Evolutionary conservation across 2,888 invertebrate genomes (phyloP).

Genomic region (Schizotus pectinicornis): DNA sequence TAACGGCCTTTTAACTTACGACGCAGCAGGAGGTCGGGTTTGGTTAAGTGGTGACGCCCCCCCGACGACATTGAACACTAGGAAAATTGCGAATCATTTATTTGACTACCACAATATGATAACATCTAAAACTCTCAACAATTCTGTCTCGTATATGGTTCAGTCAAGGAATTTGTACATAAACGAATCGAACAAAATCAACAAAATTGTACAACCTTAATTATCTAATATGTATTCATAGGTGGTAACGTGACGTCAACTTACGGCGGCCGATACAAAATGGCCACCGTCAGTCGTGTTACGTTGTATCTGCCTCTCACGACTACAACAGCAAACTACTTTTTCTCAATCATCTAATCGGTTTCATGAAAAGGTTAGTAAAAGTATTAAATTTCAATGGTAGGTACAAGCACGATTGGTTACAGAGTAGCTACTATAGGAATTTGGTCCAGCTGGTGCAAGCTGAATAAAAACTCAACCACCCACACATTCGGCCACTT

Average conservation of each 20-base stretch:
- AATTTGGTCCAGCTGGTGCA: constrained; percentile 33
- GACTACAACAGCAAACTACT: constrained; percentile 20
- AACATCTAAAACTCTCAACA: constrained; percentile 50
- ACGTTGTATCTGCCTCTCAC: neutral
- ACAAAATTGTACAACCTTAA: constrained; percentile 29
- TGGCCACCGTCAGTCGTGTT: too few species aligned
- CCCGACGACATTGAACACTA: too few species aligned
- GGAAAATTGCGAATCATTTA: neutral
- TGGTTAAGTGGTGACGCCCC: too few species aligned
- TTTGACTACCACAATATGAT: constrained; percentile 20
- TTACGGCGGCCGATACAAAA: neutral
- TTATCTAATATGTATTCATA: constrained; percentile 4
- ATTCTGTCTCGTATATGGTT: constrained; percentile 33
- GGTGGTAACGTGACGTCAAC: neutral
- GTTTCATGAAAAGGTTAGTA: constrained; percentile 33
- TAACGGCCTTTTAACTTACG: constrained; percentile 39
- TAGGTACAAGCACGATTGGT: constrained; percentile 17
- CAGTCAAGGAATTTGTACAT: constrained; percentile 23
- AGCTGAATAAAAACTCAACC: constrained; percentile 18
- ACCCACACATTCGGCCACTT: constrained; percentile 3
- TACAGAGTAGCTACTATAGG: constrained; percentile 5
- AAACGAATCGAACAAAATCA: constrained; percentile 27
- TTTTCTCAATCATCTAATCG: constrained; percentile 2
- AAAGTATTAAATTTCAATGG: constrained; percentile 33
- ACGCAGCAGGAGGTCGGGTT: too few species aligned